These are phyloP conservation scores for Cariama cristata DNA, from an alignment of 2,113 vertebrate genomes.

Conservation along the genomic window DNA sequence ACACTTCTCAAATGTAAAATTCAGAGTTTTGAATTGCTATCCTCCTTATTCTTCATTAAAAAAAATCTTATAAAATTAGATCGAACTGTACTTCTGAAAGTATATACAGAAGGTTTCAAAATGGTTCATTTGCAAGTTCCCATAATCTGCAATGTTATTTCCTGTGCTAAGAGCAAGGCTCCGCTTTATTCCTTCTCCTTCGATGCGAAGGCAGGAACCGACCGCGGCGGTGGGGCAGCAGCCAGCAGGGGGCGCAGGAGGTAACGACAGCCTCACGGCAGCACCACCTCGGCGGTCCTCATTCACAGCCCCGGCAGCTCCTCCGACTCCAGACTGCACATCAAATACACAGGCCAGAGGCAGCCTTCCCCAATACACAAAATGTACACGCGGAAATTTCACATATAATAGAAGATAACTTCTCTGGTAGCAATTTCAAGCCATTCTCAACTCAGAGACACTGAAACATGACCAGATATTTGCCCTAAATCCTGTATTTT, in stretches of 20 bases:
- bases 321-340: background rate
- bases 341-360: background rate
- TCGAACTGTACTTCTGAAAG: background rate
- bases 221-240: background rate
- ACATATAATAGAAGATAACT: background rate
- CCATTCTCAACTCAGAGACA: background rate
- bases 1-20: background rate
- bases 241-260: conserved; percentile 61
- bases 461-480: background rate
- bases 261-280: background rate
- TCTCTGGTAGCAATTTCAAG: background rate
- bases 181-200: background rate
- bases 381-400: background rate
- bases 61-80: background rate
- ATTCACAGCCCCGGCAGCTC: background rate
- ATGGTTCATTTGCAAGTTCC: background rate
- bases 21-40: background rate
- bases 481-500: background rate
- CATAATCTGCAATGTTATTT: background rate
- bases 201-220: background rate
- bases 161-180: background rate
- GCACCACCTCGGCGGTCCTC: background rate
- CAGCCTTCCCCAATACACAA: background rate
- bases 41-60: background rate
- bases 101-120: background rate